Base-by-base conservation (phyloP, 2,113 vertebrate genomes). In the Alosa alosa region DNA sequence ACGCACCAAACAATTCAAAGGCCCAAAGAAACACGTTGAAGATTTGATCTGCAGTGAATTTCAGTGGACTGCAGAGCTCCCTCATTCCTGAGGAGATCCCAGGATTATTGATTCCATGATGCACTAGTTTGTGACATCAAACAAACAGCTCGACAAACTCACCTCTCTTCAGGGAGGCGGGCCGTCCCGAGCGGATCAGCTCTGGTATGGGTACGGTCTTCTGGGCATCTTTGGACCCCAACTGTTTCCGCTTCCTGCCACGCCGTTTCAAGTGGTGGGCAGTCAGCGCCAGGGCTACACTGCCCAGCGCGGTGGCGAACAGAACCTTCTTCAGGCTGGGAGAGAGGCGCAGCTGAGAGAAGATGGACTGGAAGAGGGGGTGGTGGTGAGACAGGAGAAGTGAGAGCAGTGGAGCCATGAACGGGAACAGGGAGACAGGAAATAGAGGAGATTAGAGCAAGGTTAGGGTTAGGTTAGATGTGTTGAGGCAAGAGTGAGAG, bases 231-330 rank as follows among this genome's bases (percentile, higher is more conserved):
- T 96, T 96, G 41, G 91, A 93, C 0, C 95, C 91, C 0, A 88
- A 92, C 91, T 97, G 97, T 85, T 97, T 99, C 93, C 97, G 96
- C 83, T 97, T 96, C 44, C 97, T 95, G 1, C 97, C 96, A 0
- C 98, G 96, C 0, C 98, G 94, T 91, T 99, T 99, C 81, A 99
- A 92, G 91, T 99, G 98, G 84, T 99, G 98, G 22, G 98, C 98
- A 0, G 98, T 97, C 22, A 99, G 95, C 41, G 98, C 98, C 94
- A 99, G 90, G 0, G 97, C 97, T 0, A 99, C 98, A 0, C 97
- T 99, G 41, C 98, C 98, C 1, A 99, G 95, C 0, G 98, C 97
- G 0, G 98, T 99, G 83, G 98, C 98, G 84, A 99, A 98, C 82
- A 99, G 95, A 86, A 99, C 97, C 91, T 98, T 99, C 90, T 98